phyloP scores from a whole-genome alignment of 2,888 invertebrate species.

The Trichopoda pennipes region DNA sequence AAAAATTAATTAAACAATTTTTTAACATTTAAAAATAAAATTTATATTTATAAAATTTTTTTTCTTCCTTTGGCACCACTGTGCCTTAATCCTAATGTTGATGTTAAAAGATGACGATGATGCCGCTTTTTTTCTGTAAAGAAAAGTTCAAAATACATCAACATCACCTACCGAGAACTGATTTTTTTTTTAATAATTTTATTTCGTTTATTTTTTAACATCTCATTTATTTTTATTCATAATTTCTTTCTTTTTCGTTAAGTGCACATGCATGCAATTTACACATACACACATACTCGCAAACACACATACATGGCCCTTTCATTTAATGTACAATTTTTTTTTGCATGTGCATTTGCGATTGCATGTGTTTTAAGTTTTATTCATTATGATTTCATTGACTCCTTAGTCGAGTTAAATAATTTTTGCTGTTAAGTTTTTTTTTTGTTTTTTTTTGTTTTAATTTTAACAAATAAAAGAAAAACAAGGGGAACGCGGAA shows the following conservation, averaged over 20 bases:
- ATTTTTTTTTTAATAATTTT: constrained; percentile 34
- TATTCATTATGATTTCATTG: constrained; percentile 67
- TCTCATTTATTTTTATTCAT: constrained; percentile 44
- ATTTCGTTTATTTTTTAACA: constrained; percentile 56
- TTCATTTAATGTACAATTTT: neutral
- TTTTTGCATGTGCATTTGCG: constrained; percentile 9
- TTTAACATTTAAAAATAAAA: no score
- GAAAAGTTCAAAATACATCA: constrained; percentile 55
- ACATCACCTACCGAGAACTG: constrained; percentile 63
- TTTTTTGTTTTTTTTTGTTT: no score
- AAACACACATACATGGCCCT: constrained; percentile 35
- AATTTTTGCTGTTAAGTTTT: constrained; percentile 51
- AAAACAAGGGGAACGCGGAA: constrained; percentile 60
- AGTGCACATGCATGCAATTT: constrained; percentile 21
- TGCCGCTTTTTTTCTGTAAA: constrained; percentile 6
- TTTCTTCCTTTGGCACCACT: neutral
- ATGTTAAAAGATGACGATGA: constrained; percentile 3
- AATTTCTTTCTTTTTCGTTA: constrained; percentile 36
- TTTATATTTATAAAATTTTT: neutral
- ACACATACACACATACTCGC: constrained; percentile 32
- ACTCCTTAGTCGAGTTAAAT: constrained; percentile 57
- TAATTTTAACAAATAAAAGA: constrained; percentile 5
- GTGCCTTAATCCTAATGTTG: neutral
- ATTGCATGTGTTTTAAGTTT: constrained; percentile 36
- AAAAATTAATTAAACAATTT: no score